Evolutionary conservation across 1,140 invertebrate genomes (phyloP), one percentile per base, ranked within the genome.

Genomic region (Gryon sp.): DNA sequence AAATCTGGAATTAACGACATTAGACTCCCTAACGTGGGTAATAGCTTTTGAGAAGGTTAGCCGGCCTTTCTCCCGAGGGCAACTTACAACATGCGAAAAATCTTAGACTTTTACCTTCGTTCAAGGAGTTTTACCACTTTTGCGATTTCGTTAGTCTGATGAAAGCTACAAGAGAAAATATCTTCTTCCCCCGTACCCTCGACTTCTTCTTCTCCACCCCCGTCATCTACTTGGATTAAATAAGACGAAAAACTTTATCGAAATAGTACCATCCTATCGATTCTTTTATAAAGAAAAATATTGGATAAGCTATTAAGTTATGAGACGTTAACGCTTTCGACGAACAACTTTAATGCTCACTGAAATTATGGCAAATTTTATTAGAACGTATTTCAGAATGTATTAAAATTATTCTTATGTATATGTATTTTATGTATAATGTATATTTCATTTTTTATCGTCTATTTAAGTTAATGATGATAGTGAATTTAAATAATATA

Each of bases 1-100:
- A 69, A 68, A 76, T 65, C 46, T 68, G 24, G 46, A 62, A 76
- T 65, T 76, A 76, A 70, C 65, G 53, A 65, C 65, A 70, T 76
- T 63, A 76, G 43, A 76, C 48, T 65, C 32, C 65, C 28, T 55
- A 59, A 77, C 30, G 66, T 60, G 20, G 53, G 46, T 77, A 77
- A 66, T 77, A 69, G 66, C 66, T n/a, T 72, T 72, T 60, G 28
- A 55, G 34, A 60, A 72, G 45, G 46, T 65, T 66, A 70, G 60
- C 36, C 24, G 20, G 38, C 52, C 59, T 43, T 70, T 60, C 20
- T 65, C 43, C 69, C 43, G 41, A 11, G 30, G 43, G 59, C 69
- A 38, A 65, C 60, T 59, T 52, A 48, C 52, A 53, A 41, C 40
- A 63, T 41, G 48, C 36, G 38, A n/a, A 38, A 73, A 73, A 73